phyloP scores from a whole-genome alignment of 2,888 invertebrate genomes.

The Drosophila helvetica region DNA sequence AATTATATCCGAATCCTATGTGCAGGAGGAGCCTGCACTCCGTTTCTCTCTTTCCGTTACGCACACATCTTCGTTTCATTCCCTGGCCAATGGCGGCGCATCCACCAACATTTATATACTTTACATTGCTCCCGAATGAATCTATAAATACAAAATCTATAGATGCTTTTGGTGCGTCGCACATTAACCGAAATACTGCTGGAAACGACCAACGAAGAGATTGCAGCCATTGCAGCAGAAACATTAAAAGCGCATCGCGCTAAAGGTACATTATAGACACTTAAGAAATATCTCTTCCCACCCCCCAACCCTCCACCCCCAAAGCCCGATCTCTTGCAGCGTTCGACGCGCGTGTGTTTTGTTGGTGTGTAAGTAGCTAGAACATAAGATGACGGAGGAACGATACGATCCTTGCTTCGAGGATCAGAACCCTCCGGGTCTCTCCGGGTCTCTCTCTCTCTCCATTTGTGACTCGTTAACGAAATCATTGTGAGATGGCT shows the following conservation, averaged over 20 bases:
- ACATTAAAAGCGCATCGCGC: constrained; percentile 90
- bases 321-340: constrained; percentile 55
- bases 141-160: constrained; percentile 65
- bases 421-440: neutral
- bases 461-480: no score
- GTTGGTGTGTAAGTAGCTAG: constrained; percentile 53
- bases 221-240: constrained; percentile 92
- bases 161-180: constrained; percentile 95
- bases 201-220: constrained; percentile 96
- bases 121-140: constrained; percentile 53
- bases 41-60: neutral
- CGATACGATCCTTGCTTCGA: constrained; percentile 19
- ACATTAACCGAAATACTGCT: constrained; percentile 96
- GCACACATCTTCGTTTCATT: constrained; percentile 51
- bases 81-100: constrained; percentile 41
- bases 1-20: neutral
- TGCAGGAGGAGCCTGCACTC: constrained; percentile 26
- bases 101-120: constrained; percentile 28
- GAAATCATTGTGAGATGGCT: neutral
- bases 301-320: constrained; percentile 6
- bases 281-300: constrained; percentile 16
- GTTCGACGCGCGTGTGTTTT: constrained; percentile 17
- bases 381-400: constrained; percentile 26
- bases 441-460: no score
- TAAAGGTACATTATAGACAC: constrained; percentile 88